Evolutionary conservation across 2,888 invertebrate genomes (phyloP), one percentile per base, ranked within the genome.

Genomic region (Hoplodrina blanda): DNA sequence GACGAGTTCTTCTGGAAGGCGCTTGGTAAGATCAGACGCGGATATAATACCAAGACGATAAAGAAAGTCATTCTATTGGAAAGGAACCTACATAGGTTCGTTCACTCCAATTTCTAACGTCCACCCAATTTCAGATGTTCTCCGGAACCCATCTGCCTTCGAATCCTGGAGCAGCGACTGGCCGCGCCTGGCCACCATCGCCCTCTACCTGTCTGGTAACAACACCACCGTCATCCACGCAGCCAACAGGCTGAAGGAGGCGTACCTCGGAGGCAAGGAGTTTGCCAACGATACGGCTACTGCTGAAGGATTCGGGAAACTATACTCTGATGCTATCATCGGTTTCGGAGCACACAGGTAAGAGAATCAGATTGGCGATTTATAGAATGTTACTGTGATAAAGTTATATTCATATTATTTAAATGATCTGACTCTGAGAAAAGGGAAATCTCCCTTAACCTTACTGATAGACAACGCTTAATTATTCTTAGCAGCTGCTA

Each of bases 1-100:
- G 97, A 97, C 76, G 98, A 98, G 90, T 97, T 97, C 91, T 97
- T 96, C 61, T 96, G 96, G 81, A 95, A 96, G 70, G 97, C 97
- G 1, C 96, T 96, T 73, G 88, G 97, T 97, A 84, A 96, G 96
- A 87, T 15, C 44, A 44, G 44, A 44, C 44, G 37, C 1, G 37
- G 8, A 37, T 37, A 37, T 37, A 37, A 7, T 37, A 13, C 41
- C 11, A 41, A 41, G 41, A 41, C 8, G 13, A 41, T 41, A 41
- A 41, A 41, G 33, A 37, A 37, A 37, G 37, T 37, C 37, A 37
- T 37, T 7, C 33, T 30, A 30, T 5, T 30, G 30, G 5, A 3
- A 30, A 30, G 3, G 30, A 4, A 30, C 33, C 3, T 5, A 33
- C 5, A 53, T 63, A 25, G 25, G 1, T 25, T 25, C 25, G 25